Evolutionary conservation across 2,113 vertebrate species (phyloP), one percentile per base, ranked within the genome.

Genomic region (Bufo gargarizans): DNA sequence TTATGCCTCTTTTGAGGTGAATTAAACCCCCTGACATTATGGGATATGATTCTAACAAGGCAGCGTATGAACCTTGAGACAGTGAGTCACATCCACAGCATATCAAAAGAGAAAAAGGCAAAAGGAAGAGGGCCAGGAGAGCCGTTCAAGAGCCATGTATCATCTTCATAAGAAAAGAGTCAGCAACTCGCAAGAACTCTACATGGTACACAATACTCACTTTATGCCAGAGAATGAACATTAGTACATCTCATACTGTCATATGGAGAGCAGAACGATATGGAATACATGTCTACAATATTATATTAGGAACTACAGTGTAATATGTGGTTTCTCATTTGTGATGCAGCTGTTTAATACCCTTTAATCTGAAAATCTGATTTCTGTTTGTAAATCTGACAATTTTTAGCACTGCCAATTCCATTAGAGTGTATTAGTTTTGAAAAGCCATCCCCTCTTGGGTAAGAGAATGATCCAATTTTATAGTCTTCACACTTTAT

Each of bases 381-480:
- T 43, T 16, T 74, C 71, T 74, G 33, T 72, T 17, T 49, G 78
- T 43, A 58, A 76, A 59, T 58, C 58, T 81, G 78, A 59, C 61
- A 43, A 43, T 43, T 43, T 8, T 56, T 58, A 58, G 2, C 55
- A 8, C 1, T 45, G 22, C 12, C 22, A 59, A 81, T 81, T 79
- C 53, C 77, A 79, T n/a, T 56, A n/a, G n/a, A 4, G 19, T 55
- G 22, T 22, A 33, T 56, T 43, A 0, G 3, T 59, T 58, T 80
- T 33, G 13, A 58, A 16, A 17, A 58, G n/a, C 22, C 49, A 7
- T 16, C 22, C 8, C 22, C 3, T 58, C 53, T 80, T 58, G n/a
- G 53, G 4, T 8, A 43, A 58, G n/a, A 8, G 14, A 33, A 3
- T 33, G n/a, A 43, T 79, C 53, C 10, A 5, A 22, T 79, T 56